Percentiles rank a stretch among this genome's conserved stretches.
These are phyloP conservation scores for Helicoverpa zea DNA, from an alignment of 1,140 invertebrate species.

Conservation along the genomic window DNA sequence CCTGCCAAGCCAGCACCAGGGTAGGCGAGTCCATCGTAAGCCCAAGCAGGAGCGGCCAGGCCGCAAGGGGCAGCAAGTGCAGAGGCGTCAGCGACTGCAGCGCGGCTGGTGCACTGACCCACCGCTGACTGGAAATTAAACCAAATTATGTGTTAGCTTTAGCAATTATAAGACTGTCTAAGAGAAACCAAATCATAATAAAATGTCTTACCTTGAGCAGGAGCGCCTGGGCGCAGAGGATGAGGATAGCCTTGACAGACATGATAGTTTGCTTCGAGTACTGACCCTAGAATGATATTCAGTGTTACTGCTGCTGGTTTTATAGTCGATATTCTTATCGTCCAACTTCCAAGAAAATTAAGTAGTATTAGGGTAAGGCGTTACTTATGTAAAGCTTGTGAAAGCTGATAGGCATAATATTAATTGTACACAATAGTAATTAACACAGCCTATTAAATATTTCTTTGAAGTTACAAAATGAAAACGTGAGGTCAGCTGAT, in stretches of 20 bases:
- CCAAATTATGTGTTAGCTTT: too few relatives aligned
- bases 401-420: not conserved
- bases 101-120: not conserved
- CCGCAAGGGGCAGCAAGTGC: constrained; percentile 9
- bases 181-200: too few relatives aligned
- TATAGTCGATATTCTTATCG: not conserved
- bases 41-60: not conserved
- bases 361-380: not conserved
- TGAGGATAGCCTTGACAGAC: not conserved
- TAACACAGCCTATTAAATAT: not conserved
- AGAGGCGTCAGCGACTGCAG: not conserved
- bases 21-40: not conserved
- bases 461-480: not conserved
- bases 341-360: not conserved
- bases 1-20: not conserved
- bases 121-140: not conserved
- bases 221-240: constrained; percentile 30
- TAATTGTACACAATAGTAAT: not conserved
- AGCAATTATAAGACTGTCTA: too few relatives aligned
- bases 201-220: not conserved
- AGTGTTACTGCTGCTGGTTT: not conserved
- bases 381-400: not conserved
- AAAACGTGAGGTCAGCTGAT: not conserved
- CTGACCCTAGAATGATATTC: constrained; percentile 21
- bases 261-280: not conserved